phyloP scores from a whole-genome alignment of 2,888 invertebrate genomes.

The Phytoseiulus persimilis region DNA sequence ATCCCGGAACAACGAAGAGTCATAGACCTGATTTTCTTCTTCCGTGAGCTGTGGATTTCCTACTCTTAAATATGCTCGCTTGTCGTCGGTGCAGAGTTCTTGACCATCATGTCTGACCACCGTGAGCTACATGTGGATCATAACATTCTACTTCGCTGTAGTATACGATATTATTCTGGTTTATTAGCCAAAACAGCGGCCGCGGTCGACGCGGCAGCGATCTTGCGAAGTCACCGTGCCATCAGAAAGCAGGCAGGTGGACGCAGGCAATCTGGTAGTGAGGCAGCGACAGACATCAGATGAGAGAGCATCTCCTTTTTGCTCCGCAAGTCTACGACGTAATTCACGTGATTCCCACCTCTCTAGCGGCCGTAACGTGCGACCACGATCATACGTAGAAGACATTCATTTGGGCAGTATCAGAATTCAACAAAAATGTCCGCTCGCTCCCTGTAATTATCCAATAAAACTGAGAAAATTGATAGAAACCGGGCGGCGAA shows the following conservation, averaged over 20 bases:
- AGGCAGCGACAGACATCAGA: neutral
- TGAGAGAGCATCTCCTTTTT: neutral
- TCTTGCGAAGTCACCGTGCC: neutral
- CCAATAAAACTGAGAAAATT: neutral
- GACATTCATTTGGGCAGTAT: neutral
- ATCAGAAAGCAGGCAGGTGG: neutral
- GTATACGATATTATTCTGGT: neutral
- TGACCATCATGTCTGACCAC: neutral
- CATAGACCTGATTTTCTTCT: neutral
- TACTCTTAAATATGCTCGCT: neutral
- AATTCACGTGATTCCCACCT: neutral
- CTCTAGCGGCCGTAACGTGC: neutral
- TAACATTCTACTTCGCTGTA: neutral
- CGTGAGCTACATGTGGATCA: neutral
- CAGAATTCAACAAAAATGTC: neutral
- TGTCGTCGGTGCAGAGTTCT: neutral
- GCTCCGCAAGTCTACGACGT: neutral
- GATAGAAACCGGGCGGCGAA: neutral
- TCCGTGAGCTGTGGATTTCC: neutral
- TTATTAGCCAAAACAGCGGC: neutral
- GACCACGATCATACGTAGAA: neutral
- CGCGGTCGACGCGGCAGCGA: neutral
- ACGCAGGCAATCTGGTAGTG: neutral
- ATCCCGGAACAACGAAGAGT: neutral
- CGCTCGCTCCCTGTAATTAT: neutral